A percentile compares a stretch with the other conserved stretches of the same genome.
phyloP scores from a whole-genome alignment of 2,888 invertebrate species.

The Hedya salicella region DNA sequence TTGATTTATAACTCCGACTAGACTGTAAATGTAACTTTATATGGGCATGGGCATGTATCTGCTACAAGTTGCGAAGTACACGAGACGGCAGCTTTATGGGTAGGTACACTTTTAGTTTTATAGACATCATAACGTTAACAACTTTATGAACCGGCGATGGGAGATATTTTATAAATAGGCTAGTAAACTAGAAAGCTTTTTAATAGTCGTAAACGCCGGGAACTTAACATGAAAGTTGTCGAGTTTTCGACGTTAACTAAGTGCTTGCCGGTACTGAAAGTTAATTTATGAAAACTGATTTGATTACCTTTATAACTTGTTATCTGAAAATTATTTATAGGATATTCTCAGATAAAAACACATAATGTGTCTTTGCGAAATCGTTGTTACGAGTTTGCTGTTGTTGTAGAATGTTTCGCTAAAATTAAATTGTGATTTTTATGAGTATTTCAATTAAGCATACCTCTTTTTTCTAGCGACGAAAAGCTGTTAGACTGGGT shows the following conservation, averaged over 20 bases:
- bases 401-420: too few species aligned
- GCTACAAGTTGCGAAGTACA: too few species aligned
- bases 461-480: too few species aligned
- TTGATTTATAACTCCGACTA: neutral
- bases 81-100: neutral
- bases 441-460: too few species aligned
- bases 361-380: too few species aligned
- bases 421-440: too few species aligned
- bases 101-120: neutral
- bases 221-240: slow-evolving; percentile 3
- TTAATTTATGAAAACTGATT: neutral
- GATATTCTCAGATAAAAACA: too few species aligned
- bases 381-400: too few species aligned
- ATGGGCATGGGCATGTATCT: too few species aligned
- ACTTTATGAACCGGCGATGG: slow-evolving; percentile 8
- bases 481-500: too few species aligned
- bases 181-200: slow-evolving; percentile 15
- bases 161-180: slow-evolving; percentile 4
- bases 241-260: neutral
- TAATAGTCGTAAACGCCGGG: neutral
- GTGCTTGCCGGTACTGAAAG: neutral
- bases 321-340: too few species aligned
- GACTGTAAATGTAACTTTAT: neutral
- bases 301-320: too few species aligned
- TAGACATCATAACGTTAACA: neutral